These are phyloP conservation scores for Melanchra persicariae DNA, from an alignment of 2,888 invertebrate genomes.

Conservation along the genomic window DNA sequence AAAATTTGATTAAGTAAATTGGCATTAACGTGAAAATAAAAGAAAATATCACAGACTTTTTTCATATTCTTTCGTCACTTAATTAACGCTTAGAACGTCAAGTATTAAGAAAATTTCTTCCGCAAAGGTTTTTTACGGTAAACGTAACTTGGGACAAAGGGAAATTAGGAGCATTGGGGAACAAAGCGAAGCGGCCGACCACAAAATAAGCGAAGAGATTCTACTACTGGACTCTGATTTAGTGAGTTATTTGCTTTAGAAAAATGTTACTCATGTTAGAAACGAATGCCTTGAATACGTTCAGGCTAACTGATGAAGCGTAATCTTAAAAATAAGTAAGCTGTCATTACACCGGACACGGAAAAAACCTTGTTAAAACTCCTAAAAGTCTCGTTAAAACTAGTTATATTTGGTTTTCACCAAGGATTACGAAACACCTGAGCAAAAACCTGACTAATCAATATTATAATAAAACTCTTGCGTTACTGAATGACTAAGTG, in stretches of 20 bases:
- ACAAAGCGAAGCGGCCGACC: constrained; percentile 68
- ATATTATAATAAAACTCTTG: too few relatives aligned
- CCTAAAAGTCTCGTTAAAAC: constrained; percentile 3
- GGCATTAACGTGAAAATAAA: constrained; percentile 67
- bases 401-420: constrained; percentile 5
- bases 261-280: not conserved
- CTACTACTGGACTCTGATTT: constrained; percentile 52
- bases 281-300: not conserved
- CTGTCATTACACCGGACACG: not conserved
- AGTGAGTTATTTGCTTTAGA: constrained; percentile 35
- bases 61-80: constrained; percentile 67
- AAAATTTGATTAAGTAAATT: constrained; percentile 66
- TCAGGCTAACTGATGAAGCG: not conserved
- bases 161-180: constrained; percentile 70
- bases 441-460: constrained; percentile 23
- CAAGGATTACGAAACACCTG: constrained; percentile 37
- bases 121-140: constrained; percentile 62
- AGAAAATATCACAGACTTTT: constrained; percentile 59
- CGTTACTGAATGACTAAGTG: too few relatives aligned
- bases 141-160: constrained; percentile 69
- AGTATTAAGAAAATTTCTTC: constrained; percentile 66
- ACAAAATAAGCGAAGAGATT: constrained; percentile 64
- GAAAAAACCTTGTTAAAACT: constrained; percentile 19
- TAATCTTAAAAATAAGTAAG: not conserved
- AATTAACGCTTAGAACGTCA: constrained; percentile 71